Percentiles rank a stretch among this genome's conserved stretches.
These are phyloP conservation scores for Hypocryptadius cinnamomeus DNA, from an alignment of 2,113 vertebrate species.

Conservation along the genomic window DNA sequence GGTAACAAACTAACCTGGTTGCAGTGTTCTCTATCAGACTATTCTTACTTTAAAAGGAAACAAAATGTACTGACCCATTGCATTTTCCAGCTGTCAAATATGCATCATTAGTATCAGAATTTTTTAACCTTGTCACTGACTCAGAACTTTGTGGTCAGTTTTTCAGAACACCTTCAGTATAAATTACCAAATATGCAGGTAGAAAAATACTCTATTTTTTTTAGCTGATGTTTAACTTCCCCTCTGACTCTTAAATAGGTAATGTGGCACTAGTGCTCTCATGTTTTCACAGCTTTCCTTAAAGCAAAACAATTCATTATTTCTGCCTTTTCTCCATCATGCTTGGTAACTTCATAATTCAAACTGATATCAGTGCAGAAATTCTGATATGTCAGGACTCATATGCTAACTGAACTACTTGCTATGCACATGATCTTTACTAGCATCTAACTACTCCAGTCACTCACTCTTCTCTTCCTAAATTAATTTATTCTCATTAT, in stretches of 20 bases:
- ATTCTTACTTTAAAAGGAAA: neutral
- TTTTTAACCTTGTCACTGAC: neutral
- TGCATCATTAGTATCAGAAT: neutral
- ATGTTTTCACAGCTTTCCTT: neutral
- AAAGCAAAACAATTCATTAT: neutral
- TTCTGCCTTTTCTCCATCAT: neutral
- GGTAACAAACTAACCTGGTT: neutral
- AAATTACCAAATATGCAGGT: neutral
- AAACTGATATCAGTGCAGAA: neutral
- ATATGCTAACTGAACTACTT: neutral
- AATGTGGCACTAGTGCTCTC: neutral
- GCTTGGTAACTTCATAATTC: neutral
- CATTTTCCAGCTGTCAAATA: neutral
- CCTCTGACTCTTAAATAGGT: neutral
- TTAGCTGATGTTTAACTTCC: neutral
- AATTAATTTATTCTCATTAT: neutral
- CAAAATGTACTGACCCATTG: neutral
- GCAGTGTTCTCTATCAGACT: neutral
- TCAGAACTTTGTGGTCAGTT: neutral
- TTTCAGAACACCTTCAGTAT: neutral
- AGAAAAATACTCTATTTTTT: neutral
- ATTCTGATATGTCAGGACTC: neutral
- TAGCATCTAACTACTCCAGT: neutral
- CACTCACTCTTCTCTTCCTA: neutral
- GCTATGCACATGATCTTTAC: neutral